Evolutionary conservation across 2,888 invertebrate genomes (phyloP).

Genomic region (Stegana nigrithorax): DNA sequence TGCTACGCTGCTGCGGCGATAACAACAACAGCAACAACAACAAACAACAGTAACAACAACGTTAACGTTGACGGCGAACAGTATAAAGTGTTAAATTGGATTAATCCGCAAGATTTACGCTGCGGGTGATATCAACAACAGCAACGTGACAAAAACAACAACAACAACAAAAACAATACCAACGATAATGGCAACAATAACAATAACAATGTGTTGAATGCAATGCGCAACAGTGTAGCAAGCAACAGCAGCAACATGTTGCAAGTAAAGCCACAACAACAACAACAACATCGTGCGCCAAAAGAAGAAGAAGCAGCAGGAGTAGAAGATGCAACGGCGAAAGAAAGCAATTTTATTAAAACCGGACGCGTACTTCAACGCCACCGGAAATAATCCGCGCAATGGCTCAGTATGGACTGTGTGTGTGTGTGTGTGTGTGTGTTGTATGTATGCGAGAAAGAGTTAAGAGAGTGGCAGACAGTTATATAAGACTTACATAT

Average conservation of each 20-base stretch:
- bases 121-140: constrained; percentile 64
- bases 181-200: neutral
- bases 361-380: constrained; percentile 60
- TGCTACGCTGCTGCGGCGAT: constrained; percentile 28
- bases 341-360: constrained; percentile 46
- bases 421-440: constrained; percentile 20
- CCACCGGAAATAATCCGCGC: constrained; percentile 52
- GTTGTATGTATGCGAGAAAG: neutral
- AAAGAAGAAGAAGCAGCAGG: constrained; percentile 23
- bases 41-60: no score
- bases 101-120: constrained; percentile 67
- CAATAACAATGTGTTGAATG: no score
- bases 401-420: no score
- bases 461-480: neutral
- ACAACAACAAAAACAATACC: constrained; percentile 27
- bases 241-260: constrained; percentile 23
- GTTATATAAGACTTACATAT: neutral
- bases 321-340: constrained; percentile 42
- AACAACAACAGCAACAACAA: no score
- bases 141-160: constrained; percentile 42
- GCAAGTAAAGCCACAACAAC: constrained; percentile 26
- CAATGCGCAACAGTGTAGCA: neutral
- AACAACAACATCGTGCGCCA: constrained; percentile 44
- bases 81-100: constrained; percentile 67
- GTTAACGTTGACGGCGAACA: constrained; percentile 46